Evolutionary conservation across 2,888 invertebrate species (phyloP).

Genomic region (Noctua janthina): DNA sequence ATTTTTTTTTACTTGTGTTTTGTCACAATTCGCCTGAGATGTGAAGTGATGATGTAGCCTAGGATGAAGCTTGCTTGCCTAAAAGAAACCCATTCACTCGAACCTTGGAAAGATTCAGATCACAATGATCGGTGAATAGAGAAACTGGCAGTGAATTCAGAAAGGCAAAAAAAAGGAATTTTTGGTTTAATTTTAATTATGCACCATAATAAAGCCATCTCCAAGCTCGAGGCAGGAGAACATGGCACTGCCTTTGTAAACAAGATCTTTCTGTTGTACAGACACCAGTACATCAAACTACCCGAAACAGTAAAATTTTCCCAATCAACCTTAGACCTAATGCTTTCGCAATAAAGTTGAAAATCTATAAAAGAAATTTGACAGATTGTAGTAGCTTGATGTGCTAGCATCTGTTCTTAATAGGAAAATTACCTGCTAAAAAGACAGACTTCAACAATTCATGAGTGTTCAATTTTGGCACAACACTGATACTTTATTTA

Average conservation of each 20-base stretch:
- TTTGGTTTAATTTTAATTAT: not conserved
- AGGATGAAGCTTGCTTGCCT: not conserved
- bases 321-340: too few species aligned
- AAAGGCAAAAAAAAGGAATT: not conserved
- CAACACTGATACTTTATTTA: not conserved
- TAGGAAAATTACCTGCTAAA: not conserved
- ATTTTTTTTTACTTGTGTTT: too few species aligned
- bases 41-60: not conserved
- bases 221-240: not conserved
- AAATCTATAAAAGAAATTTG: too few species aligned
- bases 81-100: not conserved
- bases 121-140: not conserved
- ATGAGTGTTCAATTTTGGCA: not conserved
- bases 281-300: too few species aligned
- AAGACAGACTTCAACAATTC: not conserved
- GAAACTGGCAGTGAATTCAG: not conserved
- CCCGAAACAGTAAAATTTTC: too few species aligned
- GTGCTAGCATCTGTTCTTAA: not conserved
- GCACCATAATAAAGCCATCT: not conserved
- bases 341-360: too few species aligned
- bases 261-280: not conserved
- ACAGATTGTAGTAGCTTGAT: too few species aligned
- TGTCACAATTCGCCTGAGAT: too few species aligned
- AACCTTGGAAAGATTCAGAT: not conserved
- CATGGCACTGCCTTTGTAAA: not conserved